Conservation (phyloP, 2,113 vertebrate genomes). For the Vanacampus margaritifer region DNA sequence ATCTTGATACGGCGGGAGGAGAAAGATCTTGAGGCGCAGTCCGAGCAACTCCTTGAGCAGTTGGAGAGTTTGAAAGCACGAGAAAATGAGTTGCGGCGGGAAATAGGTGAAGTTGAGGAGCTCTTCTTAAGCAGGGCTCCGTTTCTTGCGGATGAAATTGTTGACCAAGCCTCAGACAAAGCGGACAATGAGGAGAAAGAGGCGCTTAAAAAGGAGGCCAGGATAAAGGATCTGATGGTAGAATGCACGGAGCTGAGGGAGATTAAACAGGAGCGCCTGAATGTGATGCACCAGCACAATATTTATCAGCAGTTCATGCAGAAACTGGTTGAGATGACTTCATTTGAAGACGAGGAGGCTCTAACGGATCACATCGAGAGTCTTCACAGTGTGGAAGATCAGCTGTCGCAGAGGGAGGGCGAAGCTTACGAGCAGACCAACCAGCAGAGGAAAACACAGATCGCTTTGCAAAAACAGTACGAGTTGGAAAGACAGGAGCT, state of each 20-base stretch:
- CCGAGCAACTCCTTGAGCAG: not conserved
- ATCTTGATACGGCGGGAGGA: slow-evolving; percentile 4
- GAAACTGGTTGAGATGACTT: slow-evolving; percentile 1
- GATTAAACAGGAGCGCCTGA: not conserved
- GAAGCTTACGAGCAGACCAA: slow-evolving; percentile 8
- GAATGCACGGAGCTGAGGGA: slow-evolving; percentile 2
- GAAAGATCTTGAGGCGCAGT: slow-evolving; percentile 5
- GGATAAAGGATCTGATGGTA: not conserved
- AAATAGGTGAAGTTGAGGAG: not conserved
- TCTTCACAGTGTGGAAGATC: slow-evolving; percentile 3
- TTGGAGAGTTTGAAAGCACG: not conserved
- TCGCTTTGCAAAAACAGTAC: slow-evolving; percentile 1
- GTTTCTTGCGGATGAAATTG: not conserved
- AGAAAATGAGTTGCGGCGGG: not conserved
- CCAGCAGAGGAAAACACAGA: slow-evolving; percentile 9
- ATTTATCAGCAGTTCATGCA: slow-evolving; percentile 9
- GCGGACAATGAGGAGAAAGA: not conserved
- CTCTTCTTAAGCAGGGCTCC: slow-evolving; percentile 2
- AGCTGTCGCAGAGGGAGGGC: slow-evolving; percentile 6
- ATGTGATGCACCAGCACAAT: not conserved
- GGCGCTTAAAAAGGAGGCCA: not conserved
- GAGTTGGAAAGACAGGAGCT: slow-evolving; percentile 4
- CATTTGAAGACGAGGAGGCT: slow-evolving; percentile 3
- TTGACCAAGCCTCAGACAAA: not conserved
- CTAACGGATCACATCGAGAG: slow-evolving; percentile 5